A percentile compares a stretch with the other conserved stretches of the same genome.
These are phyloP conservation scores for Napeogenes inachia DNA, from an alignment of 2,888 invertebrate genomes.

Conservation along the genomic window DNA sequence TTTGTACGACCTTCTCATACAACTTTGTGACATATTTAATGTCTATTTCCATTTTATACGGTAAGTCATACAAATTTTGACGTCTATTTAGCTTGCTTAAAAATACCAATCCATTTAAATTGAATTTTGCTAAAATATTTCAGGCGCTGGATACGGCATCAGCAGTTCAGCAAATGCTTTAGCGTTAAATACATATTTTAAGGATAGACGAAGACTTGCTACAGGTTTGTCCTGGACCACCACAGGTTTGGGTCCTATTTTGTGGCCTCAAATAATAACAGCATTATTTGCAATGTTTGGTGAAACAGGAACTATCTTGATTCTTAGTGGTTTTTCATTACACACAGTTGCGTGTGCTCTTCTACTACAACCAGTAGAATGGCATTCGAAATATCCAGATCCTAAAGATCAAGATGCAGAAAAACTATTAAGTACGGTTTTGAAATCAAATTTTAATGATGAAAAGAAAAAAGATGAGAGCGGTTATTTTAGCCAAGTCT, in stretches of 20 bases:
- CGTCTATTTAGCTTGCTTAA: neutral
- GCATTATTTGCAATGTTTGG: conserved; percentile 79
- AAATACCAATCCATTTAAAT: neutral
- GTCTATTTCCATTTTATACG: conserved; percentile 82
- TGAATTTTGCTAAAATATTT: conserved; percentile 33
- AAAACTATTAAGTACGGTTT: conserved; percentile 39
- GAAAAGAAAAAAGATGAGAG: conserved; percentile 52
- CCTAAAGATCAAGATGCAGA: conserved; percentile 47
- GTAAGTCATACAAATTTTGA: conserved; percentile 58
- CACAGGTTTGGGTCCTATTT: conserved; percentile 83
- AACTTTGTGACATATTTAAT: conserved; percentile 80
- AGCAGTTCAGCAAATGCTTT: conserved; percentile 82
- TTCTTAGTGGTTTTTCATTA: conserved; percentile 81
- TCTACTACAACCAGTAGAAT: conserved; percentile 84
- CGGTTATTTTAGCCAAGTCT: conserved; percentile 61
- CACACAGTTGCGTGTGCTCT: conserved; percentile 82
- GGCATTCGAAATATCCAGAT: conserved; percentile 78
- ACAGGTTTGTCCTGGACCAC: conserved; percentile 84
- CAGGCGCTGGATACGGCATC: conserved; percentile 81
- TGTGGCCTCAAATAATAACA: conserved; percentile 84
- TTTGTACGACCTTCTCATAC: conserved; percentile 79
- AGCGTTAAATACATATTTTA: conserved; percentile 86
- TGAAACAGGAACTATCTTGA: conserved; percentile 80
- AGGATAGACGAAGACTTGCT: conserved; percentile 81
- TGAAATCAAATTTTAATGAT: conserved; percentile 32